These are phyloP conservation scores for Chascanopsetta lugubris DNA, from an alignment of 2,113 vertebrate species.

Conservation along the genomic window DNA sequence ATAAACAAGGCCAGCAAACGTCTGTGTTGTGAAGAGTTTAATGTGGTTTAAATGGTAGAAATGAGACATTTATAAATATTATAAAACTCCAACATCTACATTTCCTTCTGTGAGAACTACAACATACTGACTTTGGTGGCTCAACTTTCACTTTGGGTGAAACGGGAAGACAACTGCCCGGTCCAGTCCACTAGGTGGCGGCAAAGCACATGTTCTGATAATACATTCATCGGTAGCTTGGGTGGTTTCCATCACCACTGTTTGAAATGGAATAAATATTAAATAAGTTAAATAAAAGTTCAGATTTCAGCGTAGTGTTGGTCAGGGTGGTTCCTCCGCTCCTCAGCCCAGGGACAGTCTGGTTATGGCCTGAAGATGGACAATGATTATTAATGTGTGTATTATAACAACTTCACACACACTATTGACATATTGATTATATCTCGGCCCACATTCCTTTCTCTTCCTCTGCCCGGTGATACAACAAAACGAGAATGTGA, in stretches of 20 bases:
- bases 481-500: too few species aligned
- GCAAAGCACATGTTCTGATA: conserved; percentile 54
- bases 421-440: too few species aligned
- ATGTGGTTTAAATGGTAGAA: conserved; percentile 28
- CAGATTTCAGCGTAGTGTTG: conserved; percentile 72
- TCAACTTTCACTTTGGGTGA: conserved; percentile 48
- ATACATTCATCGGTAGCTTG: conserved; percentile 26
- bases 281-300: conserved; percentile 72
- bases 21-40: conserved; percentile 9
- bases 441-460: too few species aligned
- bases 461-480: too few species aligned
- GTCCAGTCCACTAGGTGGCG: conserved; percentile 68
- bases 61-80: conserved; percentile 45
- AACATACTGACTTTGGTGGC: conserved; percentile 29
- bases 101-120: conserved; percentile 62
- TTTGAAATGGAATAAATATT: conserved; percentile 66
- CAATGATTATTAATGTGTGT: neutral
- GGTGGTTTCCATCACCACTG: conserved; percentile 3
- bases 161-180: neutral
- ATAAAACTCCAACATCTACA: conserved; percentile 38
- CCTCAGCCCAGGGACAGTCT: conserved; percentile 8
- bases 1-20: conserved; percentile 2
- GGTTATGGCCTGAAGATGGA: conserved; percentile 34
- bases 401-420: too few species aligned
- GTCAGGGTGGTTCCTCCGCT: conserved; percentile 9